Base-by-base conservation (phyloP, 2,888 invertebrate genomes). In the Nemoura dubitans region DNA sequence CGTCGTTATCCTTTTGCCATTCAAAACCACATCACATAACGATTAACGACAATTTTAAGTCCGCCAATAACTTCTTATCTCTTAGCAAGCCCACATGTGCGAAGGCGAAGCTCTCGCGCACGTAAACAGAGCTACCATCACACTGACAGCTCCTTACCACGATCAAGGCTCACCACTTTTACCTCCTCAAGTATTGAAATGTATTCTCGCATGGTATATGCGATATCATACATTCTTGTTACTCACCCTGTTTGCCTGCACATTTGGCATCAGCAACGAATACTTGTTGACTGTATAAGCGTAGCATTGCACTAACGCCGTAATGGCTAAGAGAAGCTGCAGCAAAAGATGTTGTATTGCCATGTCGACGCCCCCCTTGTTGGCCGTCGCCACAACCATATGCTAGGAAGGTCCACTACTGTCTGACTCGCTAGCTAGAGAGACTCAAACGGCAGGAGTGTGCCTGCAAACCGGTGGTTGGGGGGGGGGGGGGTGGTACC, bases 181-280 rank as follows among this genome's bases (percentile, higher is more conserved):
- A 25, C 78, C 28, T 5, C 27, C 25, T 28, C 25, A 7, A 3
- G 5, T 16, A 2, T 3, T 14, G 1, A 6, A 14, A 27, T 25
- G 7, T 26, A 28, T 2, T 26, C 28, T 76, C 5, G n/a, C n/a
- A n/a, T n/a, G n/a, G n/a, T n/a, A 80, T 30, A 29, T 10, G 30
- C 30, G 28, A 30, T 14, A 27, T 28, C 27, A 29, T 0, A 30
- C 5, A 81, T 21, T 30, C 27, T 30, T 21, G n/a, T 30, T 30
- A 93, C 94, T 94, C 93, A 97, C 97, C 92, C 93, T 94, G 90
- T 95, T 93, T 30, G 97, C 97, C 90, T 93, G 94, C 86, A 97
- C 96, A 92, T 96, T 94, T 88, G 97, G 97, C 97, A 97, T 97
- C 28, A 96, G 92, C 89, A 97, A 93, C 87, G 96, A 93, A 90